These are phyloP conservation scores for Octodon degus DNA, from an alignment of 2,113 vertebrate genomes.

Conservation along the genomic window DNA sequence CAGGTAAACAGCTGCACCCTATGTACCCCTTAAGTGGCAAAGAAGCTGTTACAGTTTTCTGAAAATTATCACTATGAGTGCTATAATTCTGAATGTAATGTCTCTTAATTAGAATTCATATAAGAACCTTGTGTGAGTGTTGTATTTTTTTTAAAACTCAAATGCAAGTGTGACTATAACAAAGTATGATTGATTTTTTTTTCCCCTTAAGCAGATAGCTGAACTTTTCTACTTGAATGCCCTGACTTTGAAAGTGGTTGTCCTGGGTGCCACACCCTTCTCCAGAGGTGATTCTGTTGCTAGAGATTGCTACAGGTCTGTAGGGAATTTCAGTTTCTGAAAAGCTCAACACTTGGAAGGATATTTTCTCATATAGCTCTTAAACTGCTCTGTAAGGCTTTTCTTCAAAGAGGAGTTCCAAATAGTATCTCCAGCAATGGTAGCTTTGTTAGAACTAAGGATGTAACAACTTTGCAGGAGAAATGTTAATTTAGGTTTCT, in stretches of 20 bases:
- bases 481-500: conserved; percentile 65
- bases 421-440: background rate
- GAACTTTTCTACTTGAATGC: conserved; percentile 47
- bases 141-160: conserved; percentile 48
- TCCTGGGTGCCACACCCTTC: background rate
- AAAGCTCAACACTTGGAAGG: conserved; percentile 12
- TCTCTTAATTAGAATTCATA: conserved; percentile 78
- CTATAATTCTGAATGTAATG: conserved; percentile 79
- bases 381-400: conserved; percentile 14
- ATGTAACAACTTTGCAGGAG: conserved; percentile 28
- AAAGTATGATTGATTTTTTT: conserved; percentile 63
- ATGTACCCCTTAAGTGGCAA: conserved; percentile 52
- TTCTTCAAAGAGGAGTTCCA: conserved; percentile 57
- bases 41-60: conserved; percentile 72
- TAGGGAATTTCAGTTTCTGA: conserved; percentile 4
- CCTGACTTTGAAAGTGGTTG: background rate
- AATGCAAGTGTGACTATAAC: conserved; percentile 72
- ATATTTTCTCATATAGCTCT: conserved; percentile 29
- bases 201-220: background rate
- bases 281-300: background rate
- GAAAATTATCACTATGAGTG: conserved; percentile 67
- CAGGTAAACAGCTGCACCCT: conserved; percentile 76
- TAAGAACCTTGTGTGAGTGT: conserved; percentile 72
- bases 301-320: background rate
- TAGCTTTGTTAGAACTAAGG: conserved; percentile 57